Percentiles rank a stretch among this genome's conserved stretches.
Conservation (phyloP, 2,888 invertebrate species). For the Clostera curtula region DNA sequence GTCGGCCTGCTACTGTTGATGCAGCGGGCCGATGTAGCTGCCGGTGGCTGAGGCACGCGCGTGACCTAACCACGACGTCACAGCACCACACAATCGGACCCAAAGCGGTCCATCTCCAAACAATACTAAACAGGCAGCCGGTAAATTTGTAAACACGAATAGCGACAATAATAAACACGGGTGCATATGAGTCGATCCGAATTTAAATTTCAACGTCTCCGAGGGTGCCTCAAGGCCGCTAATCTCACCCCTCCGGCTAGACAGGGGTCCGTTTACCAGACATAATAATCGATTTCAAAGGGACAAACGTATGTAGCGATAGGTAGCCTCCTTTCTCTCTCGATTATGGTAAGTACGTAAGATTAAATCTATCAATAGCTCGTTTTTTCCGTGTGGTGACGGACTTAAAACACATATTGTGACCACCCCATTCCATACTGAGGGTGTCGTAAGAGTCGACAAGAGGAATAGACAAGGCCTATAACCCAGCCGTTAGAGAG, state of each 20-base stretch:
- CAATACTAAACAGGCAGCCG: constrained; percentile 19
- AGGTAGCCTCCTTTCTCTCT: not conserved
- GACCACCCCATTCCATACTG: no score
- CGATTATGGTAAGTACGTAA: no score
- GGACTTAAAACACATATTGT: no score
- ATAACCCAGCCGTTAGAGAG: no score
- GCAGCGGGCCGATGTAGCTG: constrained; percentile 27
- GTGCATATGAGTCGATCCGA: constrained; percentile 1
- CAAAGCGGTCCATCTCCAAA: constrained; percentile 25
- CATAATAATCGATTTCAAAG: no score
- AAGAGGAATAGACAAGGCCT: no score
- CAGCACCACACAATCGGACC: constrained; percentile 32
- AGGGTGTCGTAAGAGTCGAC: no score
- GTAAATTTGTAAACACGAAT: constrained; percentile 21
- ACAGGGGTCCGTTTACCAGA: constrained; percentile 42
- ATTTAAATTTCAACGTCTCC: constrained; percentile 9
- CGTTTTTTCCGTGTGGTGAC: no score
- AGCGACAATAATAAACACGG: constrained; percentile 13
- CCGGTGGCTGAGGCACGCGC: constrained; percentile 28
- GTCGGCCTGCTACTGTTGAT: no score
- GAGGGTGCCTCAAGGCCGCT: constrained; percentile 46
- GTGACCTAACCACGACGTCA: constrained; percentile 40
- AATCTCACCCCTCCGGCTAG: constrained; percentile 52
- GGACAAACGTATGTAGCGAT: constrained; percentile 1
- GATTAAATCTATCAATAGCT: no score